Conservation (phyloP, 2,797 vertebrate species). For the Erithacus rubecula region DNA sequence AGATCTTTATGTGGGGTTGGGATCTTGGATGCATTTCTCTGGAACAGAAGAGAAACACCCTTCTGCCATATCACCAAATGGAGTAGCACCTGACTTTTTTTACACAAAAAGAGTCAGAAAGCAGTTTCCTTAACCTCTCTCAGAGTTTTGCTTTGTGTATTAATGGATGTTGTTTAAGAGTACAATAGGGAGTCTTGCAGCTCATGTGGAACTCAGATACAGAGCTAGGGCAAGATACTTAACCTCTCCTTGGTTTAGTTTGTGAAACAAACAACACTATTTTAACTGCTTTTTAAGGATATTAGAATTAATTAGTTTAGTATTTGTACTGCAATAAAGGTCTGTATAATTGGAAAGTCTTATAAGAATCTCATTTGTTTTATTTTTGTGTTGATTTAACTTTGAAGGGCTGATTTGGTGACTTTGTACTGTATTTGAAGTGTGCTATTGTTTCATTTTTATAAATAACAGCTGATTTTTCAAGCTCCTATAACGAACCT, state of each 20-base stretch:
- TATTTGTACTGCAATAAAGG: neutral
- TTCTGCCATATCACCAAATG: neutral
- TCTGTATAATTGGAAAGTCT: neutral
- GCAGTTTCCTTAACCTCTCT: neutral
- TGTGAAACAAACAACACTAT: neutral
- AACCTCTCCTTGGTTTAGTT: neutral
- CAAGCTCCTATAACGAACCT: neutral
- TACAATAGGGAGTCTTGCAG: neutral
- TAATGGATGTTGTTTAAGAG: neutral
- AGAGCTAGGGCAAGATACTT: neutral
- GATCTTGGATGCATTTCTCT: neutral
- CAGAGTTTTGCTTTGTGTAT: neutral
- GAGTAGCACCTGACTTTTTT: neutral
- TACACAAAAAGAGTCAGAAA: neutral
- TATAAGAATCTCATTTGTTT: neutral
- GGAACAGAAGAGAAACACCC: neutral
- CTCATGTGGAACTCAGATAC: neutral
- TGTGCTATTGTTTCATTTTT: conserved; percentile 10
- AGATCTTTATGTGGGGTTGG: neutral
- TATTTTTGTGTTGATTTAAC: neutral
- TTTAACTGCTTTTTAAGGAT: neutral
- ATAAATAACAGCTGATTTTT: neutral
- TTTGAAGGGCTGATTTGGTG: neutral
- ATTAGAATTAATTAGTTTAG: neutral
- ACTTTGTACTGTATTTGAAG: neutral